Percentiles rank a stretch among this genome's conserved stretches.
phyloP scores from a whole-genome alignment of 2,888 invertebrate genomes.

The Microctonus hyperodae region DNA sequence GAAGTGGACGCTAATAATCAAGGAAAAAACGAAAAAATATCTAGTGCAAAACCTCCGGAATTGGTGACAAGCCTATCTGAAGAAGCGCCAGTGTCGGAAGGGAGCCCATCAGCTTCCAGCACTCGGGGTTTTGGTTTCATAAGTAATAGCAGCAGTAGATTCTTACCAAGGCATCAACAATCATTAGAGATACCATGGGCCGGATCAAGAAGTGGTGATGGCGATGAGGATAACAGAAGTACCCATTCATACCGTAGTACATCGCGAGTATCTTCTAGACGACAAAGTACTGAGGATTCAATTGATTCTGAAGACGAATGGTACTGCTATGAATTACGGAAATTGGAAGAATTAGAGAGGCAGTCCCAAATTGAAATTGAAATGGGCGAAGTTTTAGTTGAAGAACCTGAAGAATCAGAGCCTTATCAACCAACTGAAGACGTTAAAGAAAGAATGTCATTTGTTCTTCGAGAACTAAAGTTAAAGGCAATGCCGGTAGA shows the following conservation, averaged over 20 bases:
- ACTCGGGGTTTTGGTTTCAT: slow-evolving; percentile 65
- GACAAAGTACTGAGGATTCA: slow-evolving; percentile 91
- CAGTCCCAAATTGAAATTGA: slow-evolving; percentile 72
- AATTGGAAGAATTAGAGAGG: slow-evolving; percentile 85
- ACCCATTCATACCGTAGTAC: slow-evolving; percentile 89
- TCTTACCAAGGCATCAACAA: slow-evolving; percentile 75
- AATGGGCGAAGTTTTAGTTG: slow-evolving; percentile 69
- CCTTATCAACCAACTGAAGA: slow-evolving; percentile 72
- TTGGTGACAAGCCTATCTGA: slow-evolving; percentile 63
- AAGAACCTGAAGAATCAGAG: slow-evolving; percentile 68
- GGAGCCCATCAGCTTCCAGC: slow-evolving; percentile 73
- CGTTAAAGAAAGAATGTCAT: slow-evolving; percentile 81
- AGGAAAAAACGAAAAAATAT: slow-evolving; percentile 53
- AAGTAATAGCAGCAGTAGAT: slow-evolving; percentile 67
- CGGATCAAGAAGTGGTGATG: slow-evolving; percentile 63
- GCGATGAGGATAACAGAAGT: slow-evolving; percentile 85
- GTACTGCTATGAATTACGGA: slow-evolving; percentile 88
- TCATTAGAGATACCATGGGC: slow-evolving; percentile 82
- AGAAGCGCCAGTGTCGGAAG: slow-evolving; percentile 68
- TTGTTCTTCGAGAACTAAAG: slow-evolving; percentile 78
- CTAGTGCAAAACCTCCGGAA: slow-evolving; percentile 52
- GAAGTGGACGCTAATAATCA: slow-evolving; percentile 40
- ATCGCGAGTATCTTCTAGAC: slow-evolving; percentile 82
- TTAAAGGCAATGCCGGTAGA: slow-evolving; percentile 68
- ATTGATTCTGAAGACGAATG: slow-evolving; percentile 94